Evolutionary conservation across 2,797 vertebrate genomes (phyloP).

Genomic region (Cichlasoma orientale): DNA sequence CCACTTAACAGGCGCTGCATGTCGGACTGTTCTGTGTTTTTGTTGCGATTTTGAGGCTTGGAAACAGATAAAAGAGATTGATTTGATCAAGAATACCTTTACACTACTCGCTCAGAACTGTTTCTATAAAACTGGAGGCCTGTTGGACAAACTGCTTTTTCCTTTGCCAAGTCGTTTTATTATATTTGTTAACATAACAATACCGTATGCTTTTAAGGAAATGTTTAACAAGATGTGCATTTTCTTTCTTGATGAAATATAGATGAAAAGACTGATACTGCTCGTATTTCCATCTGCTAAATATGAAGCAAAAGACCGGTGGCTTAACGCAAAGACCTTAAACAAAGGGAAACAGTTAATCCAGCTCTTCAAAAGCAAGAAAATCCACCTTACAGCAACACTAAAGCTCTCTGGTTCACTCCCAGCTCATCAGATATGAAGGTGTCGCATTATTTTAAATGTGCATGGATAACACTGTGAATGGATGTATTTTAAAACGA

Average conservation of each 20-base stretch:
- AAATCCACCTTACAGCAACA: not conserved
- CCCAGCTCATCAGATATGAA: not conserved
- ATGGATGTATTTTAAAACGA: too few species aligned
- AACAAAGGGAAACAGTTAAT: not conserved
- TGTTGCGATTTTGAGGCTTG: constrained; percentile 72
- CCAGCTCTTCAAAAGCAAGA: not conserved
- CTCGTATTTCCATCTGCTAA: not conserved
- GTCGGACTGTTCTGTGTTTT: constrained; percentile 68
- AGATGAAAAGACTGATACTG: not conserved
- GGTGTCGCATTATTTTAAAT: not conserved
- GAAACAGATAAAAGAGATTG: constrained; percentile 64
- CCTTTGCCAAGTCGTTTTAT: constrained; percentile 12
- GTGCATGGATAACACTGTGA: not conserved
- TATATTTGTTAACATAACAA: constrained; percentile 18
- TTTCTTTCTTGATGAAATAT: not conserved
- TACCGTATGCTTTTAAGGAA: not conserved
- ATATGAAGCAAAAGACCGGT: not conserved
- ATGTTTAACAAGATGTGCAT: not conserved
- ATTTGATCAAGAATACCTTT: constrained; percentile 63
- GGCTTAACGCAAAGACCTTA: not conserved
- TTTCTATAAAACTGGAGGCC: constrained; percentile 42
- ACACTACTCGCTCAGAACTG: constrained; percentile 44
- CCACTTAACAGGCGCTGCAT: constrained; percentile 70
- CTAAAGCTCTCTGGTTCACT: not conserved
- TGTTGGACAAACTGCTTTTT: constrained; percentile 26